Conservation (phyloP, 2,113 vertebrate species). For the Heterochromis multidens region DNA sequence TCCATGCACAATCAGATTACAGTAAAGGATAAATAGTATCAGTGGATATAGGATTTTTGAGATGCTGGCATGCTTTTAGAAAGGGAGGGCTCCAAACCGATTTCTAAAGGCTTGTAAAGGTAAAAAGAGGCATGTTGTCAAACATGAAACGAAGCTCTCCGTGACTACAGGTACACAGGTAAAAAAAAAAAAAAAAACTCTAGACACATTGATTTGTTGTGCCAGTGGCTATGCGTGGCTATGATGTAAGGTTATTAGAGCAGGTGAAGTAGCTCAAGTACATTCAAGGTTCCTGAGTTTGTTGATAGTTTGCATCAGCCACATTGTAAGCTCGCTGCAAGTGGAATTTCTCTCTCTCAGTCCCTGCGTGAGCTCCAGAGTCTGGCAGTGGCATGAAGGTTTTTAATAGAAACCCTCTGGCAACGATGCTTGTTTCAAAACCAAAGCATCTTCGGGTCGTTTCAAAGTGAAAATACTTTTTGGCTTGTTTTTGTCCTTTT, state of each 20-base stretch:
- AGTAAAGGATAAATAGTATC: conserved; percentile 10
- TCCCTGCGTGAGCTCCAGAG: conserved; percentile 5
- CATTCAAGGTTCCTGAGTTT: neutral
- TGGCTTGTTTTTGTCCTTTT: neutral
- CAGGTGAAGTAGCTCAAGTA: neutral
- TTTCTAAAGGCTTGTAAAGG: neutral
- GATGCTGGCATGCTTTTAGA: conserved; percentile 1
- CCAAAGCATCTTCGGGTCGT: conserved; percentile 46
- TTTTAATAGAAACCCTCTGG: conserved; percentile 38
- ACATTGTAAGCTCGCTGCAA: neutral
- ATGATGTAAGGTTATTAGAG: neutral
- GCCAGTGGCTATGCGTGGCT: too few relatives aligned
- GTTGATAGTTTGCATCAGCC: neutral
- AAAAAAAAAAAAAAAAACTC: neutral
- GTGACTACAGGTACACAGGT: neutral
- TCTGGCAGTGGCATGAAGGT: conserved; percentile 8
- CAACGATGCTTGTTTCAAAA: conserved; percentile 6
- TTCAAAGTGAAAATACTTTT: conserved; percentile 58
- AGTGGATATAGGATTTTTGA: neutral
- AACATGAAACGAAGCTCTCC: neutral
- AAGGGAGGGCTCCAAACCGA: neutral
- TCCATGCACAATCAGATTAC: conserved; percentile 7
- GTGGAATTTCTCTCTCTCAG: neutral
- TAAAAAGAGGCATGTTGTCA: neutral
- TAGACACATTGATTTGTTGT: neutral